Base-by-base conservation (phyloP, 2,797 vertebrate genomes). In the Sphenodon punctatus region DNA sequence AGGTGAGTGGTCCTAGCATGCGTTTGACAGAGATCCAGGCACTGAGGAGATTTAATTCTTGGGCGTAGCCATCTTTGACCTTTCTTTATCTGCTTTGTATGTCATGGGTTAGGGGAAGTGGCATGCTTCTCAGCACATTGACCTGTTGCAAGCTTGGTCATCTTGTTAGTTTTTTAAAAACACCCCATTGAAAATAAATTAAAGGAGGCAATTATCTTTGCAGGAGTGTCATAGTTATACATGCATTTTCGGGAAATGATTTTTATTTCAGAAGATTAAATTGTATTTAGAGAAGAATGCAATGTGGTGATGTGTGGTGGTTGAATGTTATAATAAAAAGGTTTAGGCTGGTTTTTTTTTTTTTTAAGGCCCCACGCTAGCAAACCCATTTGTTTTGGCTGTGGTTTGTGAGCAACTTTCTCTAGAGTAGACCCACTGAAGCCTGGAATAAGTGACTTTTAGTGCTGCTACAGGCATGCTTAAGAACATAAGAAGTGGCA, bases 81-180 rank as follows among this genome's bases (percentile, higher is more conserved):
- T 56, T 69, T 36, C 8, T 27, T 85, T 67, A 51, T 5, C 25
- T 84, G 77, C 10, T 61, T 1, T 43, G 11, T 67, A 2, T 30
- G 1, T 41, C 3, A 2, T 51, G 51, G 48, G 25, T 25, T 51
- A 48, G 46, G 60, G 10, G 32, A 70, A 75, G 14, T 8, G 4
- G 1, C 22, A 2, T 0, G 19, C 2, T 41, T 30, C 34, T 34
- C 34, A 34, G 34, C 45, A 0, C 2, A 22, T 53, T 8, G 3
- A n/a, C 23, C 0, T 0, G 55, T 56, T 0, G 3, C 15, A 42
- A 61, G 27, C 51, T 19, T 63, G 7, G n/a, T n/a, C n/a, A n/a
- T n/a, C n/a, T n/a, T n/a, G n/a, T n/a, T n/a, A n/a, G n/a, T n/a
- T n/a, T n/a, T n/a, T n/a, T n/a, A n/a, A n/a, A n/a, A n/a, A n/a